These are phyloP conservation scores for Drosophila yakuba DNA, from an alignment of 1,140 invertebrate species.

Conservation along the genomic window DNA sequence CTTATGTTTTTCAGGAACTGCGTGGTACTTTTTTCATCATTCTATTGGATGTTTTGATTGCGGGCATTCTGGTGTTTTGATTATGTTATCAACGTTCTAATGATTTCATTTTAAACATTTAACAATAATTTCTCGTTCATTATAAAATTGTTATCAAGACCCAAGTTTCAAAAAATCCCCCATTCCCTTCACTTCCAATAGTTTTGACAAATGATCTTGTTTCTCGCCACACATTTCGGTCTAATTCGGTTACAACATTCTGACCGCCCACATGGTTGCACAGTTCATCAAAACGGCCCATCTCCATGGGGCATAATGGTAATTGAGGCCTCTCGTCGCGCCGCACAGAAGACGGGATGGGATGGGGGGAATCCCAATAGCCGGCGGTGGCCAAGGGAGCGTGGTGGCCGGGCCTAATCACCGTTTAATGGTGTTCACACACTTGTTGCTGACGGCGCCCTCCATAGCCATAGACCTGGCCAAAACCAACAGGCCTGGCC, in stretches of 20 bases:
- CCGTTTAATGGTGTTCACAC: slow-evolving; percentile 80
- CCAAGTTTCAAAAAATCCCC: not conserved
- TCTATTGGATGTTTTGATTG: not conserved
- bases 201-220: slow-evolving; percentile 31
- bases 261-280: slow-evolving; percentile 56
- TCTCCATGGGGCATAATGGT: slow-evolving; percentile 48
- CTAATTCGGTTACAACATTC: slow-evolving; percentile 36
- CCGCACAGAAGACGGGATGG: slow-evolving; percentile 30
- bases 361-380: slow-evolving; percentile 2
- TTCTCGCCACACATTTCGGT: slow-evolving; percentile 24
- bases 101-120: too few relatives aligned
- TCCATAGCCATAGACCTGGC: slow-evolving; percentile 68
- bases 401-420: slow-evolving; percentile 62
- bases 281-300: slow-evolving; percentile 48
- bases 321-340: slow-evolving; percentile 50
- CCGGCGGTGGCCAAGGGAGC: slow-evolving; percentile 30
- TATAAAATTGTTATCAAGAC: not conserved
- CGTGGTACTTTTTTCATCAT: not conserved
- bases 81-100: not conserved
- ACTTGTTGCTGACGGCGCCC: slow-evolving; percentile 78
- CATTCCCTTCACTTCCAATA: not conserved
- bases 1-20: slow-evolving; percentile 1
- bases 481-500: slow-evolving; percentile 51
- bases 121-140: not conserved
- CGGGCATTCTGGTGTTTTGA: not conserved